Evolutionary conservation across 1,140 invertebrate genomes (phyloP).

Genomic region (Andricus grossulariae): DNA sequence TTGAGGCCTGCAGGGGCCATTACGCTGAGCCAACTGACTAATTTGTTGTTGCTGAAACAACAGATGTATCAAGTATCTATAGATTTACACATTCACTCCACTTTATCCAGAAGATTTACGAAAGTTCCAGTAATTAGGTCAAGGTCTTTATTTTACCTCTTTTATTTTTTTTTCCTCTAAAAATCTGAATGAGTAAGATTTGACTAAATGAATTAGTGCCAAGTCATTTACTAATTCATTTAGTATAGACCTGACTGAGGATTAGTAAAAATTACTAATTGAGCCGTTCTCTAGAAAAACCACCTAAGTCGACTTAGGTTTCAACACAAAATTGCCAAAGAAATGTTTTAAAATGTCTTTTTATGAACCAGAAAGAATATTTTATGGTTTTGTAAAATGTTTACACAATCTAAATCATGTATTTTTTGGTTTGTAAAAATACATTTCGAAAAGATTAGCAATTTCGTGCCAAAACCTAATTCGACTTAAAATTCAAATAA

Average conservation of each 20-base stretch:
- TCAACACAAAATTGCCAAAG: too few species aligned
- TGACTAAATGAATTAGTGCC: conserved; percentile 38
- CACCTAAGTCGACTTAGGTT: too few species aligned
- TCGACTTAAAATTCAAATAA: too few species aligned
- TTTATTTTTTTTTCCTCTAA: conserved; percentile 44
- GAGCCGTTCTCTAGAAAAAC: too few species aligned
- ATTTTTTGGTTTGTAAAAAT: too few species aligned
- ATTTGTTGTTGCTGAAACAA: conserved; percentile 69
- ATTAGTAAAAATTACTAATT: too few species aligned
- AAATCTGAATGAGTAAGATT: conserved; percentile 42
- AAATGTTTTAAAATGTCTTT: too few species aligned
- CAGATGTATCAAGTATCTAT: conserved; percentile 30
- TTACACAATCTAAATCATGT: too few species aligned
- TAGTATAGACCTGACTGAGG: conserved; percentile 35
- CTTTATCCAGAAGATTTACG: conserved; percentile 49
- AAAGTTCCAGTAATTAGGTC: conserved; percentile 37
- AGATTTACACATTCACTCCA: conserved; percentile 42
- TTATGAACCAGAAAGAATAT: too few species aligned
- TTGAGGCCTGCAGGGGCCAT: conserved; percentile 62
- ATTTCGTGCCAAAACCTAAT: too few species aligned
- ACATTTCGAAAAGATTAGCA: too few species aligned
- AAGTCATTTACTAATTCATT: conserved; percentile 9
- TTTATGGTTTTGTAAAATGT: too few species aligned
- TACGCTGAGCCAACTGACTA: conserved; percentile 72
- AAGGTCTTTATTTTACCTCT: conserved; percentile 50